Evolutionary conservation across 2,113 vertebrate genomes (phyloP).

Genomic region (Tichodroma muraria): DNA sequence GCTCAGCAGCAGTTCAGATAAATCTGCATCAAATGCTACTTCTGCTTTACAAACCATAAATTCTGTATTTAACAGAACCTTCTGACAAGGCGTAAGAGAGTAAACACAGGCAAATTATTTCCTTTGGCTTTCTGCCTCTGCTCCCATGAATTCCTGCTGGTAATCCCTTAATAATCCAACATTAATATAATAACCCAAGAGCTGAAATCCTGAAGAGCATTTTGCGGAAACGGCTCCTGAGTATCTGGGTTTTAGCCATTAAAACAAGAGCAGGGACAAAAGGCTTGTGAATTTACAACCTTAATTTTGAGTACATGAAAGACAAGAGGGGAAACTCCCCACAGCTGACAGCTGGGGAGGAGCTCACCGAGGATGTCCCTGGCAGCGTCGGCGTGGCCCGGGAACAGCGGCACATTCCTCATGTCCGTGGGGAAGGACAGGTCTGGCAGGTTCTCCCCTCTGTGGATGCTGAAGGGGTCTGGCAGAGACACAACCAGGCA

Average conservation of each 20-base stretch:
- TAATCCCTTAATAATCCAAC: neutral
- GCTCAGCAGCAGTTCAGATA: neutral
- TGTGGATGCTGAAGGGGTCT: conserved; percentile 60
- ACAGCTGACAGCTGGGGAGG: neutral
- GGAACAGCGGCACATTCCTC: neutral
- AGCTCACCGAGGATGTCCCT: conserved; percentile 48
- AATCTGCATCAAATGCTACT: neutral
- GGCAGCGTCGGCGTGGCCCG: neutral
- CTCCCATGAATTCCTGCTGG: neutral
- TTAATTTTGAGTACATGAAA: too few species aligned
- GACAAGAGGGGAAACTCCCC: too few species aligned
- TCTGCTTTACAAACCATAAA: neutral
- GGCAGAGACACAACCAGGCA: neutral
- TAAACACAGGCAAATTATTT: neutral
- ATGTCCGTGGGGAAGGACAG: conserved; percentile 33
- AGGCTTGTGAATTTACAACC: rapidly evolving
- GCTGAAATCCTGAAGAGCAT: neutral
- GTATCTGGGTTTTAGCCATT: rapidly evolving
- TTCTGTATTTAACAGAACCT: rapidly evolving
- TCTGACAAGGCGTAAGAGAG: neutral
- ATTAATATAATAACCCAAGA: neutral
- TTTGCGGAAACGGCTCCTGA: neutral
- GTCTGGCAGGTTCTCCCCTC: conserved; percentile 34
- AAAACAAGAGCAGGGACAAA: neutral
- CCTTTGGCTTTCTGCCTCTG: neutral